Evolutionary conservation across 1,140 invertebrate species (phyloP).

Genomic region (Drosophila repleta): DNA sequence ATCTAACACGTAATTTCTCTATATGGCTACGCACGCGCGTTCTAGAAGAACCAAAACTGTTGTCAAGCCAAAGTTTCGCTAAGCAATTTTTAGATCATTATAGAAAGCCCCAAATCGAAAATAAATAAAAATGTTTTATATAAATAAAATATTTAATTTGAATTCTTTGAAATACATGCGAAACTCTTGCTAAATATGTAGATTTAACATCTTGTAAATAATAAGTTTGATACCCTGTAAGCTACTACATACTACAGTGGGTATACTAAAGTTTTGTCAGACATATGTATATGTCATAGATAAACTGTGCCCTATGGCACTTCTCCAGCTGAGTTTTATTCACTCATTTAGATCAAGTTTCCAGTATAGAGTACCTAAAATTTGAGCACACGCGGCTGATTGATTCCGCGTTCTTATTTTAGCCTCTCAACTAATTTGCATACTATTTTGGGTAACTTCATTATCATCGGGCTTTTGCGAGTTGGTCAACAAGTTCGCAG

Average conservation of each 20-base stretch:
- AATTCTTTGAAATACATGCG: too few relatives aligned
- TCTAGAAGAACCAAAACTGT: background rate
- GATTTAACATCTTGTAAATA: too few relatives aligned
- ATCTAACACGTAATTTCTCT: background rate
- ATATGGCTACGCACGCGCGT: constrained; percentile 8
- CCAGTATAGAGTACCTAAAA: constrained; percentile 4
- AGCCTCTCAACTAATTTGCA: constrained; percentile 21
- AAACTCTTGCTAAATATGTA: too few relatives aligned
- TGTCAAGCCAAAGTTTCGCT: background rate
- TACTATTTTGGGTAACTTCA: constrained; percentile 27
- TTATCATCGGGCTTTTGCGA: constrained; percentile 10
- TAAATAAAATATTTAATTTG: too few relatives aligned
- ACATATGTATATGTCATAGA: too few relatives aligned
- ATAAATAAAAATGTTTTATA: too few relatives aligned
- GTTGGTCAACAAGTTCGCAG: constrained; percentile 7
- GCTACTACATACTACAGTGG: too few relatives aligned
- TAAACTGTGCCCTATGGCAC: too few relatives aligned
- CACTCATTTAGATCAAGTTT: background rate
- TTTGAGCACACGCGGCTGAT: background rate
- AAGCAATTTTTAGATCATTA: background rate
- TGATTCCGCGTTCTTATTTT: background rate
- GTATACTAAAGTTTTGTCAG: too few relatives aligned
- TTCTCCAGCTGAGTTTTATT: too few relatives aligned
- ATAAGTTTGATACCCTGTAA: too few relatives aligned
- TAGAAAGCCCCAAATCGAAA: background rate